Evolutionary conservation across 2,797 vertebrate genomes (phyloP).

Genomic region (Pseudochirops corinnae): DNA sequence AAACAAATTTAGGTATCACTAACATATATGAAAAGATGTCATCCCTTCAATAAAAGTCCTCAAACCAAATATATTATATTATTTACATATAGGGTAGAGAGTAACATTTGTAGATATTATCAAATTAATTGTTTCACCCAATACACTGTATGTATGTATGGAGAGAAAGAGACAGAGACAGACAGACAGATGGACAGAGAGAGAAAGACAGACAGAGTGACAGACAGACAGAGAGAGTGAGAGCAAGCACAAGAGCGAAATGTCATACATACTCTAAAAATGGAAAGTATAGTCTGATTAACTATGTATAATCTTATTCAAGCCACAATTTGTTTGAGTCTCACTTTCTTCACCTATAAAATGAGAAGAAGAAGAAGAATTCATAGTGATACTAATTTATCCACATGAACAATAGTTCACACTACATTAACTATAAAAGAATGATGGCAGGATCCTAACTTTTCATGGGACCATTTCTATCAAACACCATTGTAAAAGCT

Average conservation of each 20-base stretch:
- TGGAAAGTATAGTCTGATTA: neutral
- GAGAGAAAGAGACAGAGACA: too few relatives aligned
- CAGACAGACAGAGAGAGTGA: too few relatives aligned
- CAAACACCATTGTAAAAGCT: neutral
- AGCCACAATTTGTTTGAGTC: neutral
- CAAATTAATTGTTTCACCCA: neutral
- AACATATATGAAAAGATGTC: too few relatives aligned
- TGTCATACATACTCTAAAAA: neutral
- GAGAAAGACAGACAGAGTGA: too few relatives aligned
- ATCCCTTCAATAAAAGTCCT: neutral
- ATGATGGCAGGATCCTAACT: neutral
- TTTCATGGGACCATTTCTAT: neutral
- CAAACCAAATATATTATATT: neutral
- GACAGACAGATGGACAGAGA: too few relatives aligned
- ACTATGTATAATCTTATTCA: neutral
- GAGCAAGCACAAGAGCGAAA: neutral
- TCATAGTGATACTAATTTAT: neutral
- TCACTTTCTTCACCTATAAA: neutral
- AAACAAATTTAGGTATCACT: neutral
- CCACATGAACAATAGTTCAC: neutral
- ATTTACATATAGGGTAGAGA: neutral
- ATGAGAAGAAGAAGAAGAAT: neutral
- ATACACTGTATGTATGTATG: neutral
- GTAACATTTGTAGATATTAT: neutral
- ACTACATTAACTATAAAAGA: neutral